Evolutionary conservation across 2,113 vertebrate genomes (phyloP), one percentile per base, ranked within the genome.

Genomic region (Chlorodrepanis virens): DNA sequence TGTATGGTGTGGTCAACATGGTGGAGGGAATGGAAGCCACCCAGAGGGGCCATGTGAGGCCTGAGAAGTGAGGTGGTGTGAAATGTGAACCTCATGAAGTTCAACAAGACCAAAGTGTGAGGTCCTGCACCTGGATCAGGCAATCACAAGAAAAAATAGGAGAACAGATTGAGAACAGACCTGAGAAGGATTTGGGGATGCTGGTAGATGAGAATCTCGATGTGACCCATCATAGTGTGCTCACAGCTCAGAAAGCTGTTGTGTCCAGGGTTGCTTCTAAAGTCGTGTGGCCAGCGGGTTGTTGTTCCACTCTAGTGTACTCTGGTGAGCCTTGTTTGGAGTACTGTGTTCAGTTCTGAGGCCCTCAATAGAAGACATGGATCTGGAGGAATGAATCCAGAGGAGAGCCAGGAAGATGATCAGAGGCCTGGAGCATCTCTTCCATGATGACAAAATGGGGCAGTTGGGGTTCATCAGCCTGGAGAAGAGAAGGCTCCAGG

Each of bases 271-370:
- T 2, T 75, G 11, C 20, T 67, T 75, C n/a, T 33, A 53, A 68
- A 60, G 20, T 24, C 6, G 2, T 7, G 7, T 14, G 39, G 19
- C 33, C 53, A 29, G 28, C 37, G 52, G 19, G 15, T 12, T 27
- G 10, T 9, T 44, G 12, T 24, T 11, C 33, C 53, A 4, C 4
- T 35, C 29, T n/a, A 4, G 16, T 25, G 12, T 44, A 27, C 27
- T 33, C 22, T 65, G 10, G 18, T 28, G 27, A 59, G 15, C 8
- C 5, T 8, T 0, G 0, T 31, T 35, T 33, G 31, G 12, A 50
- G 8, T 23, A 31, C 4, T 44, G 27, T 28, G 22, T 28, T 50
- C 27, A 9, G 6, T 52, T 67, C 9, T 50, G 31, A 10, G 12
- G 3, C 10, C 16, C 18, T 10, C 37, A 59, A 21, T 5, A 52